Evolutionary conservation across 2,113 vertebrate genomes (phyloP), one percentile per base, ranked within the genome.

Genomic region (Neolamprologus sp.): DNA sequence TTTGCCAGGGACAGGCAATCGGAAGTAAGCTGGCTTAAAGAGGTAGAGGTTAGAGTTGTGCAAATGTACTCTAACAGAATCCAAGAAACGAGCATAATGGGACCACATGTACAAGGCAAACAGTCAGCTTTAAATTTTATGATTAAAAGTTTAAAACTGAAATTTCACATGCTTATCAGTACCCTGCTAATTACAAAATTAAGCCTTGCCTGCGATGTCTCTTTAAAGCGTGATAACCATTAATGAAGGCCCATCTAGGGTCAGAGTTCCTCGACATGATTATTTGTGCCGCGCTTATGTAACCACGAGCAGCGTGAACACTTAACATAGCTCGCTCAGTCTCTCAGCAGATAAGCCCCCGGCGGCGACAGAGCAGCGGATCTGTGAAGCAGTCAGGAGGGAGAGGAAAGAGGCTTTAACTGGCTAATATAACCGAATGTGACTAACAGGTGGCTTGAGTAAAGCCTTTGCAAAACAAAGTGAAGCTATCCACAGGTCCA

Each of bases 281-380:
- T 91, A 93, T 91, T 91, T 84, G 82, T 85, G 82, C 23, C 85
- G 35, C 2, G 47, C 79, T 95, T 93, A 94, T 85, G 81, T 92
- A 95, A 95, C 73, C 4, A 30, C 23, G 63, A 68, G 83, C 19
- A 78, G 89, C 30, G 14, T 81, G 87, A 87, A 71, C 57, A 81
- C 89, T 88, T 83, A 82, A 87, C 88, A 86, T 26, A 90, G 86
- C 86, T 88, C 80, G 5, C 71, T 80, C 68, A 33, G 88, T 51
- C 88, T 49, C 54, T 51, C 60, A 9, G 81, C 86, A 91, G 92
- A 94, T 92, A 91, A 93, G 87, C 86, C 84, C 85, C 85, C 82
- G 71, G 82, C 37, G 71, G 85, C 5, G 82, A 90, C 88, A 90
- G 82, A n/a, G 5, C 68, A 53, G 63, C 14, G 17, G 79, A 81